These are phyloP conservation scores for Callyntrura sp. DNA, from an alignment of 2,888 invertebrate genomes.

Conservation along the genomic window DNA sequence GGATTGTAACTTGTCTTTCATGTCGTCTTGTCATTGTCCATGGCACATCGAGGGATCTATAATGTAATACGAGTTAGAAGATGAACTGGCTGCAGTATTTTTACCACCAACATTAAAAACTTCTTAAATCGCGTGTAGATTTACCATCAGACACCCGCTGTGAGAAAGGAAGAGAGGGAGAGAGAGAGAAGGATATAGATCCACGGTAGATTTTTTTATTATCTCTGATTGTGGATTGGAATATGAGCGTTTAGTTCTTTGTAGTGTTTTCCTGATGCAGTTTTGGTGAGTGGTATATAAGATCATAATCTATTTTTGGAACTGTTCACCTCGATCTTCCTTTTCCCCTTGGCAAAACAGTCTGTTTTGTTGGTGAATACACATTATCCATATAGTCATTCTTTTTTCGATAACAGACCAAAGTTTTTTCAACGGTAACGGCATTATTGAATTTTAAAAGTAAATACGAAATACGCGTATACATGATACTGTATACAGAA, in stretches of 20 bases:
- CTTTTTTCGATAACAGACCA: slow-evolving; percentile 1
- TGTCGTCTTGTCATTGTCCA: slow-evolving; percentile 68
- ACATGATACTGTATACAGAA: background rate
- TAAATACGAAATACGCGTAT: background rate
- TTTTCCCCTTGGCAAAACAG: slow-evolving; percentile 72
- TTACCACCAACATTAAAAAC: too few species aligned
- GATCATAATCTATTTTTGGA: slow-evolving; percentile 76
- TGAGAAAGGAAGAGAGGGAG: background rate
- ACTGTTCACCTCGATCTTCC: slow-evolving; percentile 73
- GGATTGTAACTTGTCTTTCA: slow-evolving; percentile 62
- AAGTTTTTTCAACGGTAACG: too few species aligned
- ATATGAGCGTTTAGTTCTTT: background rate
- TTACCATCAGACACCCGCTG: background rate
- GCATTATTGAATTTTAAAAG: too few species aligned
- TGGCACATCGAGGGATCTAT: slow-evolving; percentile 9
- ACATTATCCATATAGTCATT: slow-evolving; percentile 40
- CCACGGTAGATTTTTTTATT: background rate
- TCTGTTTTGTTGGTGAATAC: background rate
- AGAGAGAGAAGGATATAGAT: background rate
- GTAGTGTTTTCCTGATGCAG: background rate
- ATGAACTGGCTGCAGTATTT: too few species aligned
- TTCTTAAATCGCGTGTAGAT: background rate
- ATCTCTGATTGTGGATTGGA: background rate
- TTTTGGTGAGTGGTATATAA: slow-evolving; percentile 4
- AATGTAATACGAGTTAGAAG: background rate